phyloP scores from a whole-genome alignment of 2,888 invertebrate genomes.

The Himalopsyche tibetana region DNA sequence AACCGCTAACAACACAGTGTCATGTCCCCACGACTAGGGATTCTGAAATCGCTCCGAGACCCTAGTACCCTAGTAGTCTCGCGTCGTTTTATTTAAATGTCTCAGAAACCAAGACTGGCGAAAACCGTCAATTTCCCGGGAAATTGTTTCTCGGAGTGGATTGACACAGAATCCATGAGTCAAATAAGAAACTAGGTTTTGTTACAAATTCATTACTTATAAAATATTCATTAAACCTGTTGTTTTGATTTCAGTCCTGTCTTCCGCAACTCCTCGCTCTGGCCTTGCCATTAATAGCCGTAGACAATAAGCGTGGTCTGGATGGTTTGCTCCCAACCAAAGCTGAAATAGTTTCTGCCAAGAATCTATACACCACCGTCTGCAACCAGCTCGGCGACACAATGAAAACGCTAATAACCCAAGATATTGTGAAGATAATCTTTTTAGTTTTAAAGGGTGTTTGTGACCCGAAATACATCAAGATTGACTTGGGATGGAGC shows the following conservation, averaged over 20 bases:
- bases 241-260: slow-evolving; percentile 70
- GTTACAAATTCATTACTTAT: background rate
- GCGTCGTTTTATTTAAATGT: no score
- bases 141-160: no score
- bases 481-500: slow-evolving; percentile 68
- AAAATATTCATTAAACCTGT: background rate
- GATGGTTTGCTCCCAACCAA: slow-evolving; percentile 65
- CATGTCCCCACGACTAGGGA: no score
- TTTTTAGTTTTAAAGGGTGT: slow-evolving; percentile 70
- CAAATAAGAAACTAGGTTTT: no score
- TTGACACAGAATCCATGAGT: no score
- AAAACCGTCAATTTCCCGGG: no score
- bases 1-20: no score
- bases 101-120: no score
- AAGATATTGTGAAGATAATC: slow-evolving; percentile 72
- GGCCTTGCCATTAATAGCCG: slow-evolving; percentile 72
- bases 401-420: slow-evolving; percentile 72
- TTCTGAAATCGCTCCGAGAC: no score
- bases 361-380: slow-evolving; percentile 68
- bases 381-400: slow-evolving; percentile 70
- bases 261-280: slow-evolving; percentile 71
- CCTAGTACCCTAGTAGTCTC: no score
- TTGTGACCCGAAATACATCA: slow-evolving; percentile 70
- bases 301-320: slow-evolving; percentile 70
- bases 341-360: slow-evolving; percentile 62